Evolutionary conservation across 2,888 invertebrate species (phyloP).

Genomic region (Lutraria lutraria): DNA sequence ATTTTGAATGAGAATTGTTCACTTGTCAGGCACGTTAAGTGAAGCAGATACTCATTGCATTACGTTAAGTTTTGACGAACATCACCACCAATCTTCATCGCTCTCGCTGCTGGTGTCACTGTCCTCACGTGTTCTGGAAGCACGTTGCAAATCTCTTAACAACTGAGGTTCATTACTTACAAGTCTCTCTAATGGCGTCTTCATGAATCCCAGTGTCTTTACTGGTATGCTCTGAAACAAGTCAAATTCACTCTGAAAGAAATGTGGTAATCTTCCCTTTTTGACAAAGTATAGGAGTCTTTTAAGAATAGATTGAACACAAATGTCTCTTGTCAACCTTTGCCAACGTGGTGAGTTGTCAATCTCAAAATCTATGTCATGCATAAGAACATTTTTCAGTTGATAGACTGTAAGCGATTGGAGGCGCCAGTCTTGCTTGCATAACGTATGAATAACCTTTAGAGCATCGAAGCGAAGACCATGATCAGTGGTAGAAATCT

Average conservation of each 20-base stretch:
- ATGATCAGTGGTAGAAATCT: conserved; percentile 65
- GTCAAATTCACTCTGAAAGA: conserved; percentile 79
- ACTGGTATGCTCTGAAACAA: conserved; percentile 73
- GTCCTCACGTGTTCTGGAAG: conserved; percentile 54
- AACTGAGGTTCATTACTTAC: conserved; percentile 76
- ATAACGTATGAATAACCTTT: conserved; percentile 64
- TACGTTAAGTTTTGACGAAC: too few relatives aligned
- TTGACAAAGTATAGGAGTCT: conserved; percentile 75
- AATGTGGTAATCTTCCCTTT: conserved; percentile 77
- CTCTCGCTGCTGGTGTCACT: conserved; percentile 59
- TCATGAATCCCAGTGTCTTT: conserved; percentile 70
- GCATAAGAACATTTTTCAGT: conserved; percentile 81
- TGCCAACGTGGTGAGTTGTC: conserved; percentile 83
- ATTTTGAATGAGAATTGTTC: too few relatives aligned
- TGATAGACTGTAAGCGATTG: conserved; percentile 75
- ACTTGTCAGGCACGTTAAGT: too few relatives aligned
- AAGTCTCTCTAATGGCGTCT: conserved; percentile 73
- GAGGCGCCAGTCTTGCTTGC: conserved; percentile 69
- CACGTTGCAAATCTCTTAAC: conserved; percentile 68
- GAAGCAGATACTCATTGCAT: too few relatives aligned
- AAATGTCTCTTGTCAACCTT: conserved; percentile 74
- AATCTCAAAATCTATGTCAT: conserved; percentile 80
- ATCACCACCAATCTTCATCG: conserved; percentile 69
- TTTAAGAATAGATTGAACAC: conserved; percentile 76
- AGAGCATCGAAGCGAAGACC: conserved; percentile 67